These are phyloP conservation scores for Novumbra hubbsi DNA, from an alignment of 2,797 vertebrate species.

Conservation along the genomic window DNA sequence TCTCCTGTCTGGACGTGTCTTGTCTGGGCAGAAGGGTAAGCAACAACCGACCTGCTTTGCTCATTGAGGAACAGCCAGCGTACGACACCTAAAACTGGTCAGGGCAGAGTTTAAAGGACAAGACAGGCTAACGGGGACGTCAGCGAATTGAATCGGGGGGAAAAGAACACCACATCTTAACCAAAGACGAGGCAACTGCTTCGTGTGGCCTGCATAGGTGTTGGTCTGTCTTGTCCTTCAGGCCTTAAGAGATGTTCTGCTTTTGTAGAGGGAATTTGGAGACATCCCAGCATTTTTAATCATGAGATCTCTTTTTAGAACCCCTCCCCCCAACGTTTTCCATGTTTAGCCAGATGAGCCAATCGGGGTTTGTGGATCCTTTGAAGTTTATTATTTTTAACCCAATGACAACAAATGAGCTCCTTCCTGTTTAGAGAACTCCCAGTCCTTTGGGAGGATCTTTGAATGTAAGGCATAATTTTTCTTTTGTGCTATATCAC, in stretches of 20 bases:
- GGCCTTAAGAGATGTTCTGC: no score
- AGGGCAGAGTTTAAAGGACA: conserved; percentile 43
- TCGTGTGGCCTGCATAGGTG: no score
- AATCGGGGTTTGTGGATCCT: no score
- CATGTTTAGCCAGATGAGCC: no score
- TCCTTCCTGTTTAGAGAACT: not conserved
- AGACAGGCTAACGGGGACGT: conserved; percentile 44
- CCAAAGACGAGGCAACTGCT: not conserved
- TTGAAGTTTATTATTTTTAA: not conserved
- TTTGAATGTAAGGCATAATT: not conserved
- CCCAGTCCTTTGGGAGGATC: not conserved
- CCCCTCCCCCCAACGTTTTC: no score
- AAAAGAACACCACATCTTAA: not conserved
- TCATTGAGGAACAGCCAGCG: conserved; percentile 71
- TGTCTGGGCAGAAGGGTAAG: conserved; percentile 80
- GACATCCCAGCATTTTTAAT: no score
- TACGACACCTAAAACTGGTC: conserved; percentile 64
- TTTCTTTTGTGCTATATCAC: not conserved
- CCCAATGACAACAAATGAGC: not conserved
- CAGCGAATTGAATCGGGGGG: not conserved
- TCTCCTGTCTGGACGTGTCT: conserved; percentile 78
- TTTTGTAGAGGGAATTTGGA: no score
- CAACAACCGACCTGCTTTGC: conserved; percentile 74
- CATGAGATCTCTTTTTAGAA: no score
- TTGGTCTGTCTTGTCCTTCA: no score